Percentiles rank a stretch among this genome's conserved stretches.
Conservation (phyloP, 2,797 vertebrate genomes). For the Acestrorhynchus altus region DNA sequence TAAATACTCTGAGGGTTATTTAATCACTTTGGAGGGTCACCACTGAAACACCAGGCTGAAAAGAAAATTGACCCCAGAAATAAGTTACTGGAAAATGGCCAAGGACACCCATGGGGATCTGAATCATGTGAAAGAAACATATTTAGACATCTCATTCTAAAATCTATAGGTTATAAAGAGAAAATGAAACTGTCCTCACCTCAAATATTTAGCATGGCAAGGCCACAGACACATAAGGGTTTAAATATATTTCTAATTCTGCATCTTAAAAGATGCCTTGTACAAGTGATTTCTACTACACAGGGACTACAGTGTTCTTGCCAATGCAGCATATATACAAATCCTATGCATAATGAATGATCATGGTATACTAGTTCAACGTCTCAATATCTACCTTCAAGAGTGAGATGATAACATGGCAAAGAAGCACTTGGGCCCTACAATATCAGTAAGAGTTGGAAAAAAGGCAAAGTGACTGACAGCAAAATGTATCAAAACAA, state of each 20-base stretch:
- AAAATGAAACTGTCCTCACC: too few relatives aligned
- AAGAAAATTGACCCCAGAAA: too few relatives aligned
- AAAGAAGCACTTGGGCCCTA: conserved; percentile 35
- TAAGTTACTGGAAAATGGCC: too few relatives aligned
- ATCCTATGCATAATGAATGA: conserved; percentile 46
- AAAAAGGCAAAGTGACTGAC: conserved; percentile 46
- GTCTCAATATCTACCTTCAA: conserved; percentile 33
- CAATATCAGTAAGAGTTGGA: conserved; percentile 25
- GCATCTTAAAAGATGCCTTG: too few relatives aligned
- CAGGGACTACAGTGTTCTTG: conserved; percentile 16
- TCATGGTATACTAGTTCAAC: conserved; percentile 15
- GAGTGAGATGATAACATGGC: conserved; percentile 45
- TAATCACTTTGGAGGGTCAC: too few relatives aligned
- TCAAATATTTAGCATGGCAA: neutral
- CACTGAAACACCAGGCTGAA: too few relatives aligned
- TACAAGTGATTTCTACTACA: neutral
- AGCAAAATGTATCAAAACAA: conserved; percentile 33
- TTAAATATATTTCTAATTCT: too few relatives aligned
- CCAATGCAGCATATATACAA: conserved; percentile 16
- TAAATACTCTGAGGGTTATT: too few relatives aligned
- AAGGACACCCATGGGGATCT: too few relatives aligned
- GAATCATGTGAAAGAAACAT: too few relatives aligned
- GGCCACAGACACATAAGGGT: neutral
- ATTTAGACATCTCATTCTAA: too few relatives aligned
- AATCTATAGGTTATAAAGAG: too few relatives aligned